Evolutionary conservation across 2,797 vertebrate genomes (phyloP).

Genomic region (Bradypus variegatus): DNA sequence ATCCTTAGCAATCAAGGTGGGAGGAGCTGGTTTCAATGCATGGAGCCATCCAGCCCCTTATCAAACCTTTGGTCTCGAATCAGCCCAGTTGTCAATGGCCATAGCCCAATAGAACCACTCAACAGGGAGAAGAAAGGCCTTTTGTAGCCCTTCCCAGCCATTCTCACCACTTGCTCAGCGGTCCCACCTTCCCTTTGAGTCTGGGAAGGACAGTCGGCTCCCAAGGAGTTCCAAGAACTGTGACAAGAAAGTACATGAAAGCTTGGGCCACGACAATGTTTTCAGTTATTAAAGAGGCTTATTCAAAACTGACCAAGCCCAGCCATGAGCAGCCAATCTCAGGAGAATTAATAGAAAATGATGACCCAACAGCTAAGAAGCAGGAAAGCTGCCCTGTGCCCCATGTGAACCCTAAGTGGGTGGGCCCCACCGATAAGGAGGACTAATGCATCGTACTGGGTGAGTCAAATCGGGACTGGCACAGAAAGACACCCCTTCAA

Average conservation of each 20-base stretch:
- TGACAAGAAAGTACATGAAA: not conserved
- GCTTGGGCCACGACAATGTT: not conserved
- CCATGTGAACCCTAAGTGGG: fast-evolving
- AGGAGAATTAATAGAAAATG: not conserved
- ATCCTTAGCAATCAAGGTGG: not conserved
- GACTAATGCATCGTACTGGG: fast-evolving
- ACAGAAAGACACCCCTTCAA: not conserved
- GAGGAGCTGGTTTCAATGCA: not conserved
- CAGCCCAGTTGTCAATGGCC: not conserved
- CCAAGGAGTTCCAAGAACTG: not conserved
- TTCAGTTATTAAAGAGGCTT: not conserved
- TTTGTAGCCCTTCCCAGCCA: not conserved
- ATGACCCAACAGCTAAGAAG: not conserved
- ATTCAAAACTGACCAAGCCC: not conserved
- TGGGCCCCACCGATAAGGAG: not conserved
- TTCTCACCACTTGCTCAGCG: not conserved
- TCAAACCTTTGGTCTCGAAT: not conserved
- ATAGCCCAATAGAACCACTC: not conserved
- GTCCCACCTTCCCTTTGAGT: not conserved
- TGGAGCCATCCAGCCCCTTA: not conserved
- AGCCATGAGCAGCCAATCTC: not conserved
- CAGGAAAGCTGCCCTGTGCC: not conserved
- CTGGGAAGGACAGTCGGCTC: not conserved
- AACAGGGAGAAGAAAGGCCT: not conserved
- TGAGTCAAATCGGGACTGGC: too few relatives aligned